phyloP scores from a whole-genome alignment of 2,888 invertebrate species.

The Nemurella pictetii region DNA sequence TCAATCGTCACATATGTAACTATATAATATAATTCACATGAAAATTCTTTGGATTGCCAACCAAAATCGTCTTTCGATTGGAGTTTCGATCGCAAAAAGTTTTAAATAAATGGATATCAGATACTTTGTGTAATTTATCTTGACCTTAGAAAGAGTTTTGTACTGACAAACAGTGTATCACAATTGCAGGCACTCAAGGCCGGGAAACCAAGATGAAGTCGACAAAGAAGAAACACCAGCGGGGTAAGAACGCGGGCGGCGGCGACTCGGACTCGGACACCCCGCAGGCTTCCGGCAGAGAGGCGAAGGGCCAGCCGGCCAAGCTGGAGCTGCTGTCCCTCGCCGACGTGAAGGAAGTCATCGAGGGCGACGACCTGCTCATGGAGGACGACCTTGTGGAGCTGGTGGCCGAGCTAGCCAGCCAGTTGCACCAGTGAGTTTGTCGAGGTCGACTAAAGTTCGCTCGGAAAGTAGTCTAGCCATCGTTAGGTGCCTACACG shows the following conservation, averaged over 20 bases:
- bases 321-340: slow-evolving; percentile 68
- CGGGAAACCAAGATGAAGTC: slow-evolving; percentile 94
- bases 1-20: no score
- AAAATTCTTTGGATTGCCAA: no score
- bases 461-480: no score
- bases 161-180: no score
- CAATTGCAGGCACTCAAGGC: slow-evolving; percentile 55
- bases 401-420: slow-evolving; percentile 68
- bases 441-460: slow-evolving; percentile 4
- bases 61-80: no score
- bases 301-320: slow-evolving; percentile 5
- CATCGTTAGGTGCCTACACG: no score
- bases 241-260: slow-evolving; percentile 57
- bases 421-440: slow-evolving; percentile 67
- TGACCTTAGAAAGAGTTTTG: no score
- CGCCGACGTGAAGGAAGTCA: slow-evolving; percentile 68
- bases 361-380: slow-evolving; percentile 55
- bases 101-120: no score
- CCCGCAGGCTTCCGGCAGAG: slow-evolving; percentile 8
- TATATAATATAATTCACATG: no score
- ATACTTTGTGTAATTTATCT: no score
- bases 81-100: no score
- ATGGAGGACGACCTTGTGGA: slow-evolving; percentile 70
- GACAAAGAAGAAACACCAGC: slow-evolving; percentile 71
- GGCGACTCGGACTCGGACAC: slow-evolving; percentile 68